Base-by-base conservation (phyloP, 2,797 vertebrate genomes). In the Anableps anableps region DNA sequence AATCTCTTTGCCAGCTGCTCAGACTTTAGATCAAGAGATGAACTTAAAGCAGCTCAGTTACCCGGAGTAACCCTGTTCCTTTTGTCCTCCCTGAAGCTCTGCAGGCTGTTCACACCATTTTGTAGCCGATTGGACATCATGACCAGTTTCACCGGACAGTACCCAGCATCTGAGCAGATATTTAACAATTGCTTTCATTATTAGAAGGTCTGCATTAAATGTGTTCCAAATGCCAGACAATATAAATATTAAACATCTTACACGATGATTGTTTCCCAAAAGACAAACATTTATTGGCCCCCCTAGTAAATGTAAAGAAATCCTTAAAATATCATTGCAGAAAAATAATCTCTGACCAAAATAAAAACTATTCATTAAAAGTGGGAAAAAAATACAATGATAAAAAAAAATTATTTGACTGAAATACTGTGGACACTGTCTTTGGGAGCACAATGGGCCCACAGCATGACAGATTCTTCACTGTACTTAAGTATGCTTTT, bases 71-170 rank as follows among this genome's bases (percentile, higher is more conserved):
- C 95, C 86, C 96, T 94, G 95, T 99, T 99, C 89, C 99, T 97
- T 92, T 99, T 99, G 93, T 99, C 99, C 91, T 99, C 99, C 89
- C 98, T 98, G 91, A 99, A 99, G 0, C 98, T 97, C 92, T 98
- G 98, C 77, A 99, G 94, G 0, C 96, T 96, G 89, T 99, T 99
- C 60, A 99, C 96, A 21, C 99, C 99, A 0, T 96, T 96, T 91
- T 99, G 99, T 80, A 99, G 96, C 72, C 98, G 95, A 74, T 96
- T 97, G 62, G 97, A 96, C 84, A 98, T 97, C 96, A 98, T 97
- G 41, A 97, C 98, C 82, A 99, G 93, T 87, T 97, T 97, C 45
- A 98, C 96, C 4, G 97, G 95, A 88, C 97, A 98, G 93, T 97
- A 98, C 10, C 97, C 97, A 2, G 92, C 94, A 74, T 99, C 98